Percentiles rank a stretch among this genome's conserved stretches.
Evolutionary conservation across 2,113 vertebrate genomes (phyloP).

Genomic region (Garra rufa): DNA sequence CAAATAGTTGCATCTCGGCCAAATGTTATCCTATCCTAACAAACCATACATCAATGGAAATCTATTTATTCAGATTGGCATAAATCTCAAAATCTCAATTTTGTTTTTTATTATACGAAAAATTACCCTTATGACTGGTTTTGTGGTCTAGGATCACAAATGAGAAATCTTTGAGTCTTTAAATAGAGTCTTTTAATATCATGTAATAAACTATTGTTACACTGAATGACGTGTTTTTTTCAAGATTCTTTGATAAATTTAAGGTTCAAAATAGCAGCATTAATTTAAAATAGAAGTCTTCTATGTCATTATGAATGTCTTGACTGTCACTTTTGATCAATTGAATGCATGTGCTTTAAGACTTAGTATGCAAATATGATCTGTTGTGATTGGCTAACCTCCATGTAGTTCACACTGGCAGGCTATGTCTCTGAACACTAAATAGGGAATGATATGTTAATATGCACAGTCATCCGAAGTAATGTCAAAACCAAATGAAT

Average conservation of each 20-base stretch:
- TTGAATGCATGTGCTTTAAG: background rate
- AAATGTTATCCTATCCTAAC: no score
- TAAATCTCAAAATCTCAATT: no score
- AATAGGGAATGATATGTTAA: constrained; percentile 9
- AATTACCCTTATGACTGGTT: no score
- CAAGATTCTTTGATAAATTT: background rate
- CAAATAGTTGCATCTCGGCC: no score
- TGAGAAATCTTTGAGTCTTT: no score
- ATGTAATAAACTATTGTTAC: no score
- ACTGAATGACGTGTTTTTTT: background rate
- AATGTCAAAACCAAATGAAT: background rate
- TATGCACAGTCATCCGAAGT: background rate
- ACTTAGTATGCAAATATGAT: background rate
- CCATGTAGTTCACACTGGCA: background rate
- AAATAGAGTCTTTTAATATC: no score
- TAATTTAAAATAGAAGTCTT: background rate
- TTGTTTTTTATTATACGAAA: no score
- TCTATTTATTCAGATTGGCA: no score
- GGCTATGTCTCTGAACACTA: background rate
- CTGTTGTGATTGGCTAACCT: background rate
- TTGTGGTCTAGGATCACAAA: no score
- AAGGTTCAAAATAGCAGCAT: background rate
- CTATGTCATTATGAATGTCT: background rate
- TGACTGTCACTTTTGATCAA: background rate
- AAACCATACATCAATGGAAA: no score